Percentiles rank a stretch among this genome's conserved stretches.
These are phyloP conservation scores for Crotalus viridis DNA, from an alignment of 2,113 vertebrate species.

Conservation along the genomic window DNA sequence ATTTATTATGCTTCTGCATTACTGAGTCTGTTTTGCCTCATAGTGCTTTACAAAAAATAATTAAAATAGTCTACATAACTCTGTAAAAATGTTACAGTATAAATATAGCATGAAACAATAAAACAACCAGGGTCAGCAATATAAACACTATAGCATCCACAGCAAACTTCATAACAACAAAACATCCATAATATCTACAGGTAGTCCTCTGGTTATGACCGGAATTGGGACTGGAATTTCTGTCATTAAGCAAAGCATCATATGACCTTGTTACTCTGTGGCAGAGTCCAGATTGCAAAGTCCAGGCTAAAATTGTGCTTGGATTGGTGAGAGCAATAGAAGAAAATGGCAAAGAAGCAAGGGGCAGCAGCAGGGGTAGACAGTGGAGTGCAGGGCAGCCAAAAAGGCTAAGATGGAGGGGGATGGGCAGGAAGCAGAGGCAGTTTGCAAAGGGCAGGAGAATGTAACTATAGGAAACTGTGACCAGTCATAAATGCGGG, in stretches of 20 bases:
- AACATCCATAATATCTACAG: neutral
- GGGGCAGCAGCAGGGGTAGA: neutral
- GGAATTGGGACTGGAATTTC: neutral
- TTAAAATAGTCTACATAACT: neutral
- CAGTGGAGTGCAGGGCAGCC: neutral
- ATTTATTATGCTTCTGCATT: neutral
- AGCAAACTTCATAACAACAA: neutral
- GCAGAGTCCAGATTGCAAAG: neutral
- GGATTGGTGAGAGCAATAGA: neutral
- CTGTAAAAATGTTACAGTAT: neutral
- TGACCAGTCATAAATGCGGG: neutral
- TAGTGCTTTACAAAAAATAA: neutral
- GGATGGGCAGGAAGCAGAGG: neutral
- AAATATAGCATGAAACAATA: neutral
- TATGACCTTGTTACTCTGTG: neutral
- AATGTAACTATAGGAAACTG: neutral
- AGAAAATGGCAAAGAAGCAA: neutral
- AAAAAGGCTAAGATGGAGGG: neutral
- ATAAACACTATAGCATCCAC: neutral
- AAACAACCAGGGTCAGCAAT: neutral
- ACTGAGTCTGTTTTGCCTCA: neutral
- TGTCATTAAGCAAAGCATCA: neutral
- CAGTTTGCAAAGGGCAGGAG: neutral
- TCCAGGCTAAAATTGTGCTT: neutral
- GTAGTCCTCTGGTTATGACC: neutral